Evolutionary conservation across 2,113 vertebrate species (phyloP).

Genomic region (Barbus barbus): DNA sequence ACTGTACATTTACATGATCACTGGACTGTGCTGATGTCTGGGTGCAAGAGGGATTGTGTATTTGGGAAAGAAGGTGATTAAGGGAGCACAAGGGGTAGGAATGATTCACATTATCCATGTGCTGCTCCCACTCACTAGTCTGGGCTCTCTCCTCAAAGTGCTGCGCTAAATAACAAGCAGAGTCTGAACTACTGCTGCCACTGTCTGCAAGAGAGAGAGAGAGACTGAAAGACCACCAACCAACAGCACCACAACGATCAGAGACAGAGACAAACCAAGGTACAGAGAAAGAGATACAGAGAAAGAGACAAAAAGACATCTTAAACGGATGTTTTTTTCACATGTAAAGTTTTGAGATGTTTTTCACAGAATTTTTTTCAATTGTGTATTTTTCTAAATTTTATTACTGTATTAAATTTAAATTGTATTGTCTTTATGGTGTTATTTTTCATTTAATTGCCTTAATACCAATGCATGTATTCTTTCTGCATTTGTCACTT

Average conservation of each 20-base stretch:
- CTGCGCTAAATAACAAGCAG: conserved; percentile 64
- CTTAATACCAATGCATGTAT: too few relatives aligned
- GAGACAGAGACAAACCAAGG: neutral
- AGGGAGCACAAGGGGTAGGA: neutral
- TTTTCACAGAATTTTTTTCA: too few relatives aligned
- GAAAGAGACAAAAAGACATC: neutral
- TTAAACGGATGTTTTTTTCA: too few relatives aligned
- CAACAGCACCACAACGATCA: too few relatives aligned
- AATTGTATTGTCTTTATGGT: too few relatives aligned
- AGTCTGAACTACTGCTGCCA: conserved; percentile 87
- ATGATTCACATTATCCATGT: neutral
- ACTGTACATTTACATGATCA: neutral
- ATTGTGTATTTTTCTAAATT: too few relatives aligned
- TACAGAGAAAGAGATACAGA: too few relatives aligned
- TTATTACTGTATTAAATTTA: too few relatives aligned
- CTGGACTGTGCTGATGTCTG: neutral
- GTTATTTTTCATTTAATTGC: too few relatives aligned
- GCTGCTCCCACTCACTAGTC: neutral
- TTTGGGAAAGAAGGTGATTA: neutral
- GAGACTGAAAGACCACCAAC: conserved; percentile 70
- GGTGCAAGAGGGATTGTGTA: neutral
- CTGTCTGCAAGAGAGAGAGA: conserved; percentile 88
- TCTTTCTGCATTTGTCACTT: too few relatives aligned
- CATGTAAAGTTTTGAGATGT: too few relatives aligned
- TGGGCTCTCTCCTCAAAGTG: neutral